Percentiles rank a stretch among this genome's conserved stretches.
phyloP scores from a whole-genome alignment of 2,113 vertebrate species.

The Colius striatus region DNA sequence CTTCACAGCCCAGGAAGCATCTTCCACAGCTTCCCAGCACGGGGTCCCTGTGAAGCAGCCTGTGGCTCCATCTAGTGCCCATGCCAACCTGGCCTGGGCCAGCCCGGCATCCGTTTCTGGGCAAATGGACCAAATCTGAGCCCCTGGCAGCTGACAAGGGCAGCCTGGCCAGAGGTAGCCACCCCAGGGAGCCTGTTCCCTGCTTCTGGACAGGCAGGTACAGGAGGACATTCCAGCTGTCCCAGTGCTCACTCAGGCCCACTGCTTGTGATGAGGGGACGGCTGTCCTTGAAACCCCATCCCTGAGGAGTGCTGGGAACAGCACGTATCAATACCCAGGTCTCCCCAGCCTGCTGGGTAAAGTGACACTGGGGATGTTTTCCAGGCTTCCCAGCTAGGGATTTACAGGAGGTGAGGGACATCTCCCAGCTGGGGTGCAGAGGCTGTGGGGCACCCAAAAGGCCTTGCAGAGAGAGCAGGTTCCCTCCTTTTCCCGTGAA shows the following conservation, averaged over 20 bases:
- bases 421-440: background rate
- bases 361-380: background rate
- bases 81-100: background rate
- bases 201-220: too few relatives aligned
- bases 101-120: background rate
- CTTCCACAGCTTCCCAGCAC: background rate
- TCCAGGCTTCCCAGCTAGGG: background rate
- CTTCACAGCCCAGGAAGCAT: background rate
- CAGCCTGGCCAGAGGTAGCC: background rate
- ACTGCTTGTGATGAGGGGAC: background rate
- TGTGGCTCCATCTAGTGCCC: slow-evolving; percentile 56
- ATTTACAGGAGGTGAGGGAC: background rate
- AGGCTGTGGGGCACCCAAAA: background rate
- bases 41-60: background rate
- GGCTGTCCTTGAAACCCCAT: background rate
- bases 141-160: background rate
- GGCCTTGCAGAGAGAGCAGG: background rate
- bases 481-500: background rate
- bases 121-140: background rate
- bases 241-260: background rate
- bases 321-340: background rate
- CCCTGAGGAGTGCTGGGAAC: background rate
- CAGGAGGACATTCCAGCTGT: background rate
- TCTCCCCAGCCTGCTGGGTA: background rate
- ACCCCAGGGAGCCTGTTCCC: rapidly evolving